Percentiles rank a stretch among this genome's conserved stretches.
These are phyloP conservation scores for Bembecia ichneumoniformis DNA, from an alignment of 2,888 invertebrate species.

Conservation along the genomic window DNA sequence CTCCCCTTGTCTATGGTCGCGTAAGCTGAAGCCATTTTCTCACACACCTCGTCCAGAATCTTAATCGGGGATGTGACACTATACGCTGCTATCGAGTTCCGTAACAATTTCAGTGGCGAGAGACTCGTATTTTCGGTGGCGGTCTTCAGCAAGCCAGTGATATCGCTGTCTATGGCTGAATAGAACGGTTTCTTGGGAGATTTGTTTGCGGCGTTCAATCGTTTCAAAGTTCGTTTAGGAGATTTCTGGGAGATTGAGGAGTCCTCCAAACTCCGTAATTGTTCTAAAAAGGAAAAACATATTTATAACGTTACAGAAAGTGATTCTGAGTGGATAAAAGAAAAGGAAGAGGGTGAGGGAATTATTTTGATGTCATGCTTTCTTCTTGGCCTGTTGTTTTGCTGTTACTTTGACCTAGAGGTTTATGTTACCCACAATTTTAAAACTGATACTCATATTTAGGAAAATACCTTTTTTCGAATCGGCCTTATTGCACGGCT, in stretches of 20 bases:
- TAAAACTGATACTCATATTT: no score
- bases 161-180: not conserved
- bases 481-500: no score
- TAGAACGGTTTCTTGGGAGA: not conserved
- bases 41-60: slow-evolving; percentile 27
- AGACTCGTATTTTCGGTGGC: not conserved
- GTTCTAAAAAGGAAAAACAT: not conserved
- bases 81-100: not conserved
- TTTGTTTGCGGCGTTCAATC: not conserved
- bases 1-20: slow-evolving; percentile 12
- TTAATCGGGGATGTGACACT: slow-evolving; percentile 36
- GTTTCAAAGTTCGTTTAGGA: slow-evolving; percentile 12
- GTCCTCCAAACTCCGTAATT: not conserved
- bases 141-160: not conserved
- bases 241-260: slow-evolving; percentile 35
- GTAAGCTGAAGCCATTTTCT: slow-evolving; percentile 14
- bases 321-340: no score
- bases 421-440: no score
- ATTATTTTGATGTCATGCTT: no score
- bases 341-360: no score
- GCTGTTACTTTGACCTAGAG: no score
- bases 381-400: no score
- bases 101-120: not conserved
- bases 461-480: no score
- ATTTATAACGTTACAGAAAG: no score